Base-by-base conservation (phyloP, 2,113 vertebrate species). In the Ahaetulla prasina region DNA sequence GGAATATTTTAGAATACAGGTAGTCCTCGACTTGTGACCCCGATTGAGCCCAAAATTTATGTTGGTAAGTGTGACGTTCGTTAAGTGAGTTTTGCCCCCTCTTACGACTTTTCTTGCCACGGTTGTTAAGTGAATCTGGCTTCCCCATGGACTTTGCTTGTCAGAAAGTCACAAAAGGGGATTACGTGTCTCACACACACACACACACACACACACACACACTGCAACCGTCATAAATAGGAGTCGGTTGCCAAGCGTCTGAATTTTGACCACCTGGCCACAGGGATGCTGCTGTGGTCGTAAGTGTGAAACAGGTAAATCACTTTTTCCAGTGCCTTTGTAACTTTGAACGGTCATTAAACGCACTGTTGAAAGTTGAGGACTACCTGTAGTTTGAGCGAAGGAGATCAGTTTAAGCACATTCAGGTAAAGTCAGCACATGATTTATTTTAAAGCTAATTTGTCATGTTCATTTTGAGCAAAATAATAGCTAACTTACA, bases 171-270 rank as follows among this genome's bases (percentile, higher is more conserved):
- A 1, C 60, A 14, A n/a, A 68, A 63, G 60, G 60, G 25, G 60
- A 14, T n/a, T 47, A 7, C 7, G 45, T 47, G n/a, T n/a, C n/a
- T n/a, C 5, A 47, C 30, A 27, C 25, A 1, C 8, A 10, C 63
- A 4, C 0, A 14, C 0, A 68, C 5, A 47, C 30, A 27, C 25
- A 1, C 8, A 10, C 63, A 4, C 0, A 14, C 0, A 68, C 63
- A 68, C 1, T 2, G 30, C 2, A 68, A 7, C 30, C 0, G 4
- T 68, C 63, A 35, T n/a, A 35, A 68, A 18, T 68, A n/a, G 11
- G 4, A 6, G 63, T 35, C 63, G 1, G 63, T 68, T 35, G 30
- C 63, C 12, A 68, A 68, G 30, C 3, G 30, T 68, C 60, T 12
- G 14, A 6, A 68, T 68, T 68, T 68, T n/a, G 11, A n/a, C 6